These are phyloP conservation scores for Eira barbara DNA, from an alignment of 2,113 vertebrate genomes.

Conservation along the genomic window DNA sequence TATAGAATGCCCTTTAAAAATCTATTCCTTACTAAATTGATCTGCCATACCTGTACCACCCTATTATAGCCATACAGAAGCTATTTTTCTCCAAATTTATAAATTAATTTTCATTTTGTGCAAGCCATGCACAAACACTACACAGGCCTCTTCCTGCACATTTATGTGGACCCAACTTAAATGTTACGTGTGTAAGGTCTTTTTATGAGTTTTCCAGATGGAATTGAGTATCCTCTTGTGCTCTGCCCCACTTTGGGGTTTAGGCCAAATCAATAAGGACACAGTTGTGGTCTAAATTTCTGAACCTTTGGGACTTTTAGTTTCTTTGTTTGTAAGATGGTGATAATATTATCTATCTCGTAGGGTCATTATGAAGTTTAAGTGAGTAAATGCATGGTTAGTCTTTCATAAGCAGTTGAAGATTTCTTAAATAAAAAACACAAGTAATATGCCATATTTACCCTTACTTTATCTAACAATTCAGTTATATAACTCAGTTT, in stretches of 20 bases:
- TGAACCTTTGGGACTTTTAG: neutral
- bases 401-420: constrained; percentile 25
- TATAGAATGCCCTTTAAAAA: constrained; percentile 11
- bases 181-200: neutral
- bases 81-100: constrained; percentile 26
- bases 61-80: neutral
- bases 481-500: constrained; percentile 1
- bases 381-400: constrained; percentile 32
- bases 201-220: neutral
- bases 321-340: constrained; percentile 35
- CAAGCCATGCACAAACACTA: neutral
- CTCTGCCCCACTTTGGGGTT: neutral
- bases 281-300: neutral
- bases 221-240: neutral
- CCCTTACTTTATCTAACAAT: neutral
- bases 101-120: neutral
- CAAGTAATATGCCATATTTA: neutral
- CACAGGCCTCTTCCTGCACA: neutral
- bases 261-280: neutral
- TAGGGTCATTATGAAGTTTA: constrained; percentile 8
- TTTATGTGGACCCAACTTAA: constrained; percentile 8
- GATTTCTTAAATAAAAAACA: neutral
- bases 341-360: neutral
- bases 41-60: neutral
- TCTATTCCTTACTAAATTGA: neutral